Percentiles rank a stretch among this genome's conserved stretches.
Conservation (phyloP, 2,888 invertebrate genomes). For the Tiliacea aurago region DNA sequence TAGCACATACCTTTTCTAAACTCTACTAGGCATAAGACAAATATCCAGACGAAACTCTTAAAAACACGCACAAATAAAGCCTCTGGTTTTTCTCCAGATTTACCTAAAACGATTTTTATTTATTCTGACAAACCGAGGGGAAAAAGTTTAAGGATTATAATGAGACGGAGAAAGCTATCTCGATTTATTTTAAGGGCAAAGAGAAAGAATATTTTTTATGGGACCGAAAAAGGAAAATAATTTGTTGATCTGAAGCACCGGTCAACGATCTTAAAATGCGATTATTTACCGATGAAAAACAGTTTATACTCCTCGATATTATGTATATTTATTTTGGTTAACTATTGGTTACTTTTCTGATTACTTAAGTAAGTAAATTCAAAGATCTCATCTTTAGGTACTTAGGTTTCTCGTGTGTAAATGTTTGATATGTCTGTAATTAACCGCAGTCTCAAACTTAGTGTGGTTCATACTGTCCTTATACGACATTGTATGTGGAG, state of each 20-base stretch:
- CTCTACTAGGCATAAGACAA: constrained; percentile 13
- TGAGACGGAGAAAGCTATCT: constrained; percentile 62
- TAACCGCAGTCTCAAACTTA: constrained; percentile 46
- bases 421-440: constrained; percentile 55
- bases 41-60: constrained; percentile 15
- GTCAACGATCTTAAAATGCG: constrained; percentile 33
- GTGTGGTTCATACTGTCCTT: constrained; percentile 52
- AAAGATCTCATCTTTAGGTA: background rate
- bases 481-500: constrained; percentile 47
- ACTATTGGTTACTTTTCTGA: constrained; percentile 1
- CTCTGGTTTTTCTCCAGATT: constrained; percentile 49
- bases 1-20: background rate
- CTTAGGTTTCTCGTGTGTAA: constrained; percentile 1
- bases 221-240: constrained; percentile 48
- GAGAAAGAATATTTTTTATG: constrained; percentile 46
- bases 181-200: constrained; percentile 53
- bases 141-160: constrained; percentile 62
- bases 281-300: constrained; percentile 36
- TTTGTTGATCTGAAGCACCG: constrained; percentile 46
- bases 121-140: constrained; percentile 57
- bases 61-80: constrained; percentile 35
- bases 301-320: constrained; percentile 18
- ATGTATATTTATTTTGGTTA: constrained; percentile 10
- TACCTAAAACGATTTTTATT: constrained; percentile 59
- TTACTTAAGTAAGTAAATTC: constrained; percentile 5